Percentiles rank a stretch among this genome's conserved stretches.
These are phyloP conservation scores for Apis cerana DNA, from an alignment of 1,140 invertebrate genomes.

Conservation along the genomic window DNA sequence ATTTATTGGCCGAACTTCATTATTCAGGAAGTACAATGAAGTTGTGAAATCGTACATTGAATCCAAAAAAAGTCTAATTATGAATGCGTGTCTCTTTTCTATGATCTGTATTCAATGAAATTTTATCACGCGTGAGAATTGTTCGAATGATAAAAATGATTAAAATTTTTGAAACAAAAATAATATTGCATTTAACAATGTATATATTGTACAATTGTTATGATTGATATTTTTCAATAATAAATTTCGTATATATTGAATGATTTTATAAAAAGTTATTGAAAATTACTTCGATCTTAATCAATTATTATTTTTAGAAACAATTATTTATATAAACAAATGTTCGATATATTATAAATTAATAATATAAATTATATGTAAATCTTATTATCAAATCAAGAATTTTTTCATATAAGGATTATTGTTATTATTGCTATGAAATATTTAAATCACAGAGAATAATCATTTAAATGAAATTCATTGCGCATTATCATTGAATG, in stretches of 20 bases:
- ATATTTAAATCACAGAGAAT: neutral
- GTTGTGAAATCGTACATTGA: neutral
- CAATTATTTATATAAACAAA: neutral
- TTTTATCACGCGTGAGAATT: neutral
- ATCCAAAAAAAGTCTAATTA: neutral
- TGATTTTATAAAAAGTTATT: neutral
- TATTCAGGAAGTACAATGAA: neutral
- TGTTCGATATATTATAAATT: neutral
- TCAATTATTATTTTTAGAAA: neutral
- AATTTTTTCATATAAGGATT: neutral
- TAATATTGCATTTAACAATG: neutral
- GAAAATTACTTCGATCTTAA: neutral
- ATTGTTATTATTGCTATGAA: neutral
- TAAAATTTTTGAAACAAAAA: neutral
- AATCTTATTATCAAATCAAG: neutral
- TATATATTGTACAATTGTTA: neutral
- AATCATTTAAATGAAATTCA: neutral
- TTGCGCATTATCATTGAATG: neutral
- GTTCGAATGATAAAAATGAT: neutral
- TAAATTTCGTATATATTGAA: no score
- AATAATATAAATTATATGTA: neutral
- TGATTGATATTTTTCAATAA: no score
- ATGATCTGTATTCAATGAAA: conserved; percentile 3
- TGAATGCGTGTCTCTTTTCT: neutral
- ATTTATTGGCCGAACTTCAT: conserved; percentile 1